A percentile compares a stretch with the other conserved stretches of the same genome.
Conservation (phyloP, 2,797 vertebrate species). For the Chaetophractus vellerosus region DNA sequence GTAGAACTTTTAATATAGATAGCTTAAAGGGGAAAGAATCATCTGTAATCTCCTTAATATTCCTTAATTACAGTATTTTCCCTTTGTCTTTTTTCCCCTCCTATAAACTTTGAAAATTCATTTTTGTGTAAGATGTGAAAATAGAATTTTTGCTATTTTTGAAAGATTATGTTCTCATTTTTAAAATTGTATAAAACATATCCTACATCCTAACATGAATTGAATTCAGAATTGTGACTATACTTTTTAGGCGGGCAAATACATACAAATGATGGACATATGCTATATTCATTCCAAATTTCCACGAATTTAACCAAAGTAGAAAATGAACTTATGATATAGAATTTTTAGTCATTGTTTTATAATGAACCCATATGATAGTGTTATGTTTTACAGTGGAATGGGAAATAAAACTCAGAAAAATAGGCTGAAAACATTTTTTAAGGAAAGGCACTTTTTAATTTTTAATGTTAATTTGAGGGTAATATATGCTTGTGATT, state of each 20-base stretch:
- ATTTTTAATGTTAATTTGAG: constrained; percentile 51
- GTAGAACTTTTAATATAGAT: neutral
- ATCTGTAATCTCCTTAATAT: neutral
- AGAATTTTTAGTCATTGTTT: constrained; percentile 44
- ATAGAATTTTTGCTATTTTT: neutral
- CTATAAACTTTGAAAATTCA: neutral
- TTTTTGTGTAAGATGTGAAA: constrained; percentile 4
- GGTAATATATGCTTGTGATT: neutral
- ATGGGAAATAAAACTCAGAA: constrained; percentile 2
- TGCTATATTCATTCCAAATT: constrained; percentile 1
- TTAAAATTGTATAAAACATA: neutral
- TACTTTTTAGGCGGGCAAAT: neutral
- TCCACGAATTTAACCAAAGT: constrained; percentile 1
- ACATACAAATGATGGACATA: constrained; percentile 23
- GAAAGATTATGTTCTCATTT: neutral
- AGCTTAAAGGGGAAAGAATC: constrained; percentile 1
- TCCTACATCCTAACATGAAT: neutral
- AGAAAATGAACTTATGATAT: neutral
- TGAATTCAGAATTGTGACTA: constrained; percentile 49
- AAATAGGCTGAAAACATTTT: neutral
- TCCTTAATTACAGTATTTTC: neutral
- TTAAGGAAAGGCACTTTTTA: constrained; percentile 6
- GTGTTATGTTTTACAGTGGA: neutral
- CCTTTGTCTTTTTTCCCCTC: constrained; percentile 23
- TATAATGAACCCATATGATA: constrained; percentile 2